A percentile compares a stretch with the other conserved stretches of the same genome.
These are phyloP conservation scores for Spatulosminthurus flaviceps DNA, from an alignment of 2,888 invertebrate species.

Conservation along the genomic window DNA sequence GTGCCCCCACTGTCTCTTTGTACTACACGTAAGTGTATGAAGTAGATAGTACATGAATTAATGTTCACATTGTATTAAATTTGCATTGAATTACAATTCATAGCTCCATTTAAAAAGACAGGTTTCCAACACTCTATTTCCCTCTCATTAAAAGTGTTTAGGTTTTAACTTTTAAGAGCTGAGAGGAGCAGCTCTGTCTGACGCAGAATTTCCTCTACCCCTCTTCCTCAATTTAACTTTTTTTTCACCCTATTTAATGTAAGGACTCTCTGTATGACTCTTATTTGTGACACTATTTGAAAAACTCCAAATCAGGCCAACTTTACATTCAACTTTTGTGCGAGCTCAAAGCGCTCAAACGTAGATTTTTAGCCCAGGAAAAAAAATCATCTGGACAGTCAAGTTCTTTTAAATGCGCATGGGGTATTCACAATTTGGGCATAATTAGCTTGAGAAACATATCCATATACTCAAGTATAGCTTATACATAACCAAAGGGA, in stretches of 20 bases:
- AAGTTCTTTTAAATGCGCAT: no score
- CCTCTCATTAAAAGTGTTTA: no score
- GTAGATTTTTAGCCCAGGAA: background rate
- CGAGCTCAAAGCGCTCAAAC: no score
- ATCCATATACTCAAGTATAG: no score
- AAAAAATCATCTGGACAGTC: background rate
- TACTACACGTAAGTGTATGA: no score
- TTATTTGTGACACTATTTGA: background rate
- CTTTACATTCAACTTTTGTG: constrained; percentile 3
- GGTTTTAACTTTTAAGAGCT: no score
- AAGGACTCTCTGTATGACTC: no score
- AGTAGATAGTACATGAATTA: constrained; percentile 20
- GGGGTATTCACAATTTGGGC: no score
- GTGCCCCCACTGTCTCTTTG: background rate
- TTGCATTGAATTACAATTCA: constrained; percentile 25
- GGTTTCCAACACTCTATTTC: no score
- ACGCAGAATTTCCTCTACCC: background rate
- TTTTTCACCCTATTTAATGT: no score
- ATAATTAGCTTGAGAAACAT: no score
- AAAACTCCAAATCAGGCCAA: constrained; percentile 14
- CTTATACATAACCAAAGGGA: no score
- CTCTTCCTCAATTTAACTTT: background rate
- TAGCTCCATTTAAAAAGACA: constrained; percentile 11
- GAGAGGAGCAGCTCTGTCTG: background rate
- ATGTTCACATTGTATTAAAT: constrained; percentile 21